Base-by-base conservation (phyloP, 2,797 vertebrate genomes). In the Sebastes alutus region DNA sequence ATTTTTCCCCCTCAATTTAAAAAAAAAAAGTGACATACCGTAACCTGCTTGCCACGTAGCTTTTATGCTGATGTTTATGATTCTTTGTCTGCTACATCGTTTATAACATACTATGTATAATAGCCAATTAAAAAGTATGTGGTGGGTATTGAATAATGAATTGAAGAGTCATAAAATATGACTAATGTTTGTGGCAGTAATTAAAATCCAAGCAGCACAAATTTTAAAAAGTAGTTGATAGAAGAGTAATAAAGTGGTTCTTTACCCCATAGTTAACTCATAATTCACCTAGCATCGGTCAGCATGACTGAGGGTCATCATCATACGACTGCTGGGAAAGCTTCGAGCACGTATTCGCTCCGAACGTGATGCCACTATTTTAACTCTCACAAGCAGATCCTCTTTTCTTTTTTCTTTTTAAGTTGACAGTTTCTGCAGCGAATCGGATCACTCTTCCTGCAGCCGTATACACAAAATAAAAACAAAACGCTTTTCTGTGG, bases 211-310 rank as follows among this genome's bases (percentile, higher is more conserved):
- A 86, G 72, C 73, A 90, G 78, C 83, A 78, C 25, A 62, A 35
- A 25, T 76, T 76, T 66, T 61, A 68, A 79, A 83, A 83, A 83
- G 60, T 64, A 63, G 62, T 71, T 75, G 11, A 1, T 72, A 79
- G 75, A 88, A 77, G 89, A 80, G 65, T 61, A 81, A 74, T 42
- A 89, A 87, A 92, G 93, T 93, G 91, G 90, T 91, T 87, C 30
- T 84, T 83, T 84, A 87, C 85, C 91, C 87, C 35, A 29, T 82
- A 55, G 29, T 77, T 70, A 56, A 85, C 75, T 82, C 72, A 65
- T 38, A 60, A 27, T 76, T 32, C 1, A 16, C 32, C 42, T 16
- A 35, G 29, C 14, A 62, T 58, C 11, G 11, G 52, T 67, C 70
- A 54, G 22, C 65, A 52, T 64, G 59, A 71, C 49, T 22, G 56